A percentile compares a stretch with the other conserved stretches of the same genome.
Evolutionary conservation across 2,113 vertebrate species (phyloP).

Genomic region (Macroglossus sobrinus): DNA sequence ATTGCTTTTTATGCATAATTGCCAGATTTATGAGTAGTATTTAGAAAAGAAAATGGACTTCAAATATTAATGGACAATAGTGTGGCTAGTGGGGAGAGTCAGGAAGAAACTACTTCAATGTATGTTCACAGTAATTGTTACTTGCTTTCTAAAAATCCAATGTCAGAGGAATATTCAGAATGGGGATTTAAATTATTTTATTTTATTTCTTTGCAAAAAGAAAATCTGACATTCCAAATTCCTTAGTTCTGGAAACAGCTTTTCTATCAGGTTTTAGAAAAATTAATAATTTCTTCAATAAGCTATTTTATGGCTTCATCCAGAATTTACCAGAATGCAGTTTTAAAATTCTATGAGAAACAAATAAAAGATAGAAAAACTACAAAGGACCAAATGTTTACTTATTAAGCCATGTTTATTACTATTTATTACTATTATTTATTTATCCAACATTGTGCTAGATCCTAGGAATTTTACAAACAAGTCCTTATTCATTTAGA

Average conservation of each 20-base stretch:
- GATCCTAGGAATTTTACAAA: not conserved
- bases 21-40: not conserved
- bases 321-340: not conserved
- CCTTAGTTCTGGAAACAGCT: not conserved
- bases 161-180: not conserved
- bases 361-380: not conserved
- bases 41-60: not conserved
- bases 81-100: not conserved
- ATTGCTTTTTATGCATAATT: not conserved
- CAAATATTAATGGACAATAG: not conserved
- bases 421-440: not conserved
- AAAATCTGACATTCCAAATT: not conserved
- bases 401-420: not conserved
- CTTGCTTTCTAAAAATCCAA: constrained; percentile 22
- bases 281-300: not conserved
- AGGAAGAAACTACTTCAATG: not conserved
- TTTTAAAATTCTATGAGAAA: not conserved
- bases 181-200: not conserved
- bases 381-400: not conserved
- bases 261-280: not conserved
- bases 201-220: not conserved
- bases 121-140: not conserved
- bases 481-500: not conserved
- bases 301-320: not conserved
- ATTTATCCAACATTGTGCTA: not conserved